Conservation (phyloP, 2,113 vertebrate species). For the Phaethornis superciliosus region DNA sequence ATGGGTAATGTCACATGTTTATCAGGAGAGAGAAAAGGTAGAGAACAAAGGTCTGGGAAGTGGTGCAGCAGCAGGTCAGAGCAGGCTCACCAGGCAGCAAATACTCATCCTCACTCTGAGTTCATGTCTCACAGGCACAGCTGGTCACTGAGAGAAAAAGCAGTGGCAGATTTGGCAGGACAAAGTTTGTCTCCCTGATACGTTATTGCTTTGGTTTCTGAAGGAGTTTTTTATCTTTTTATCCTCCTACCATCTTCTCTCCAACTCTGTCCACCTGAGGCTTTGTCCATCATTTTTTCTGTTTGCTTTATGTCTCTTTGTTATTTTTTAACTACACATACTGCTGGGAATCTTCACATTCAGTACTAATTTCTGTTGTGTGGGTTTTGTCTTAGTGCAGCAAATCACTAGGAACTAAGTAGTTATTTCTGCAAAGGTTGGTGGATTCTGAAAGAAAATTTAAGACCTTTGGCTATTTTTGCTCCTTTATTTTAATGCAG, state of each 20-base stretch:
- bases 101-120: not conserved
- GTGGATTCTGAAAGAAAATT: not conserved
- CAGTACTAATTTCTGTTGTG: not conserved
- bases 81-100: not conserved
- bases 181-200: not conserved
- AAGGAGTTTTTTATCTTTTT: not conserved
- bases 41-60: not conserved
- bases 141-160: not conserved
- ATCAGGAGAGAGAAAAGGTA: not conserved
- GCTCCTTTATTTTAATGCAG: not conserved
- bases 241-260: not conserved
- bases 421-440: not conserved
- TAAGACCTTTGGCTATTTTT: not conserved
- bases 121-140: not conserved
- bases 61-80: not conserved
- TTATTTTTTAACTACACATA: not conserved
- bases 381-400: not conserved
- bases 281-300: not conserved
- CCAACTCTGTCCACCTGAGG: not conserved
- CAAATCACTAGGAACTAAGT: not conserved
- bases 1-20: fast-evolving
- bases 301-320: not conserved
- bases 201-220: not conserved
- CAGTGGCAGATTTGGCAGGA: not conserved
- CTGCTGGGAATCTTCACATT: not conserved